A percentile compares a stretch with the other conserved stretches of the same genome.
Conservation (phyloP, 2,888 invertebrate species). For the Agrotis ipsilon region DNA sequence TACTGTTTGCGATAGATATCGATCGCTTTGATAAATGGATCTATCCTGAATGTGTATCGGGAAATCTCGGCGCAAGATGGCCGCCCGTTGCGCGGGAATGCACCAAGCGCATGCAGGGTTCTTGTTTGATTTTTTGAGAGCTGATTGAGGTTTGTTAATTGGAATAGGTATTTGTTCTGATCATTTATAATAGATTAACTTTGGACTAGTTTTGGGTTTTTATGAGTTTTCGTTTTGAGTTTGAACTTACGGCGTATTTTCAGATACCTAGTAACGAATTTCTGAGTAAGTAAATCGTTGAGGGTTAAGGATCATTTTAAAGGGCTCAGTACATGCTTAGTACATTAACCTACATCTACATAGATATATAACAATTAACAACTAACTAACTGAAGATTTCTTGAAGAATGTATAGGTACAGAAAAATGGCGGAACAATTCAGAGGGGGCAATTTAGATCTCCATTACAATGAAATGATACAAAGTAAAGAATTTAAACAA, state of each 20-base stretch:
- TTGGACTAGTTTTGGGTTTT: not conserved
- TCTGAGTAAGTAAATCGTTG: not conserved
- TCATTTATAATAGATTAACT: not conserved
- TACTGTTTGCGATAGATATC: slow-evolving; percentile 88
- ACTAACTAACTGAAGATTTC: slow-evolving; percentile 2
- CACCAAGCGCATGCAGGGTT: slow-evolving; percentile 66
- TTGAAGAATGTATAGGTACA: slow-evolving; percentile 2
- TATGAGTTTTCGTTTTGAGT: not conserved
- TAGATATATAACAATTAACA: not conserved
- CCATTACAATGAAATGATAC: slow-evolving; percentile 4
- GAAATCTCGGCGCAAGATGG: slow-evolving; percentile 82
- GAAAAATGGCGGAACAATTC: slow-evolving; percentile 22
- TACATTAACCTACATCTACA: not conserved
- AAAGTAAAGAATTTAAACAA: slow-evolving; percentile 8
- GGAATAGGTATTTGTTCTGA: slow-evolving; percentile 43
- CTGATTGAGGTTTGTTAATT: slow-evolving; percentile 57
- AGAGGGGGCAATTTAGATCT: slow-evolving; percentile 11
- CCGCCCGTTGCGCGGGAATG: slow-evolving; percentile 84
- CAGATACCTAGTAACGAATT: not conserved
- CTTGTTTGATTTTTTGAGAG: slow-evolving; percentile 64
- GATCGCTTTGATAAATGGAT: slow-evolving; percentile 89
- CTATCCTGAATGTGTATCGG: slow-evolving; percentile 83
- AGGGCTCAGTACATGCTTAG: slow-evolving; percentile 5
- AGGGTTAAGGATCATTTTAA: not conserved
- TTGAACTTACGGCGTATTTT: not conserved